These are phyloP conservation scores for Gila robusta DNA, from an alignment of 2,797 vertebrate genomes.

Conservation along the genomic window DNA sequence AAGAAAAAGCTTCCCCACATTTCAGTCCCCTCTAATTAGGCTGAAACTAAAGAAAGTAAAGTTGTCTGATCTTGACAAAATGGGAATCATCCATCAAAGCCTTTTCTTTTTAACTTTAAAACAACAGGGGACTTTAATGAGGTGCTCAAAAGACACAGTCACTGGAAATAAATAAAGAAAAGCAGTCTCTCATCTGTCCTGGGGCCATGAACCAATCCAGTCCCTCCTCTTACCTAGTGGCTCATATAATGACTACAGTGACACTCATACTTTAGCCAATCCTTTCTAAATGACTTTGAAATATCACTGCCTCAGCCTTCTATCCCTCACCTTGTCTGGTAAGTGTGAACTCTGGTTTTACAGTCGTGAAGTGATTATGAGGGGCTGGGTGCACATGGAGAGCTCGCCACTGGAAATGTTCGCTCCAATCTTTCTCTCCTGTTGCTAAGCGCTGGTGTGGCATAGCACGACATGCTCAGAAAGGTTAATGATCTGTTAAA, in stretches of 20 bases:
- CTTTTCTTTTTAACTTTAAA: constrained; percentile 70
- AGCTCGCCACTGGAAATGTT: neutral
- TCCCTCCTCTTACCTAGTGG: constrained; percentile 7
- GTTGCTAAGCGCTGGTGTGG: constrained; percentile 4
- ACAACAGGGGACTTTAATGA: constrained; percentile 75
- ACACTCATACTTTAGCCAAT: constrained; percentile 7
- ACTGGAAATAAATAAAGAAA: constrained; percentile 67
- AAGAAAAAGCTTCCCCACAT: neutral
- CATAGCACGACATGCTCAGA: neutral
- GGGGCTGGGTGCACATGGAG: neutral
- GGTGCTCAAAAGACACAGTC: constrained; percentile 71
- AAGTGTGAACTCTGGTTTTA: constrained; percentile 7
- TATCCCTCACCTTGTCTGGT: neutral
- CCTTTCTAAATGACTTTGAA: constrained; percentile 19
- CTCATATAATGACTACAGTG: constrained; percentile 4
- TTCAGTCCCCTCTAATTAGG: neutral
- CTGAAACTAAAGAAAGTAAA: constrained; percentile 50
- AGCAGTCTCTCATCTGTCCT: constrained; percentile 71
- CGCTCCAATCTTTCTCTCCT: neutral
- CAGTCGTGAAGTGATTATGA: neutral
- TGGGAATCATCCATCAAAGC: constrained; percentile 68
- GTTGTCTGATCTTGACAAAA: constrained; percentile 58
- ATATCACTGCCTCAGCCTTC: constrained; percentile 11
- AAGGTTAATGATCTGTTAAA: constrained; percentile 21
- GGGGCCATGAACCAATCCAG: constrained; percentile 71